Evolutionary conservation across 2,888 invertebrate genomes (phyloP).

Genomic region (Stegophylla sp.): DNA sequence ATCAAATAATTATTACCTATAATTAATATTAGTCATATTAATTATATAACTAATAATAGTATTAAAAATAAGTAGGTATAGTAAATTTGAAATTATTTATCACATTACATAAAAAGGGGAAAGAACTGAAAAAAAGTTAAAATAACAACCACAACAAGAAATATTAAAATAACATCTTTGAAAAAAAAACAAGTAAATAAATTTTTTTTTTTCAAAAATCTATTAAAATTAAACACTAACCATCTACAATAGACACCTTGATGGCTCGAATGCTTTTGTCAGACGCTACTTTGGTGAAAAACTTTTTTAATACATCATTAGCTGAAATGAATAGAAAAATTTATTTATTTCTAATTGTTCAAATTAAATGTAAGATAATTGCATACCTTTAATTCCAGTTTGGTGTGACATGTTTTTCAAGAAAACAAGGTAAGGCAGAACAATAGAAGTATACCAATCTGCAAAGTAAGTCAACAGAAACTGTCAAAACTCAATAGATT

Average conservation of each 20-base stretch:
- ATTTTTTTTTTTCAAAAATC: too few species aligned
- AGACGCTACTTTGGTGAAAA: conserved; percentile 78
- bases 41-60: too few species aligned
- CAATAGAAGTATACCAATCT: too few species aligned
- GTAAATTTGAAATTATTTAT: too few species aligned
- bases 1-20: too few species aligned
- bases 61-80: too few species aligned
- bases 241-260: conserved; percentile 86
- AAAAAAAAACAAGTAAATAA: neutral
- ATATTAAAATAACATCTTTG: neutral
- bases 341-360: conserved; percentile 43
- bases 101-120: too few species aligned
- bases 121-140: too few species aligned
- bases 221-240: conserved; percentile 67
- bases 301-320: conserved; percentile 80
- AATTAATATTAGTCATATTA: too few species aligned
- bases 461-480: too few species aligned
- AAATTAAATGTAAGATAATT: conserved; percentile 30
- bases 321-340: conserved; percentile 69
- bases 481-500: too few species aligned
- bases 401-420: conserved; percentile 80
- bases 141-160: neutral
- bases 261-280: conserved; percentile 80
- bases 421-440: neutral
- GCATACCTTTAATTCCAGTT: conserved; percentile 84